phyloP scores from a whole-genome alignment of 2,797 vertebrate species.

The Tachyglossus aculeatus region DNA sequence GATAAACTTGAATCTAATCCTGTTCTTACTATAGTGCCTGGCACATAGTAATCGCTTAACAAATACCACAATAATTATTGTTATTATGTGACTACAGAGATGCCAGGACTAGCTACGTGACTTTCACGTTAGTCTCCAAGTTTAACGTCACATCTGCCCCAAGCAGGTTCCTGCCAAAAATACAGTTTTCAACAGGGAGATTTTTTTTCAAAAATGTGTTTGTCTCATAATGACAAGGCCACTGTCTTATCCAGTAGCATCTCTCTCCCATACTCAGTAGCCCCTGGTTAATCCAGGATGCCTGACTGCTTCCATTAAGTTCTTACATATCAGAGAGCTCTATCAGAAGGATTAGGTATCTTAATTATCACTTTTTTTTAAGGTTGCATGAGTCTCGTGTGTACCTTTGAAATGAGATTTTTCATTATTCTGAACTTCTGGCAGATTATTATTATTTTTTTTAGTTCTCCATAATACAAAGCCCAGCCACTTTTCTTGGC shows the following conservation, averaged over 20 bases:
- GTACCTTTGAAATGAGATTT: conserved; percentile 41
- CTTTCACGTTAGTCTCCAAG: too few relatives aligned
- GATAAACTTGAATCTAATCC: too few relatives aligned
- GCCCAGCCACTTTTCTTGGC: conserved; percentile 55
- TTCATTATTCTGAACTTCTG: conserved; percentile 22
- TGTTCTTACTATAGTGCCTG: too few relatives aligned
- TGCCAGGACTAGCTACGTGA: too few relatives aligned
- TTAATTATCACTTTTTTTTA: conserved; percentile 44
- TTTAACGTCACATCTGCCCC: too few relatives aligned
- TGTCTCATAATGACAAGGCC: neutral
- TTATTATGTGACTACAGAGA: too few relatives aligned
- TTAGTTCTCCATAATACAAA: conserved; percentile 24
- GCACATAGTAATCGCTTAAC: too few relatives aligned
- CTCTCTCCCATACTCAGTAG: neutral
- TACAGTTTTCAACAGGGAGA: neutral
- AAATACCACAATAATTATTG: too few relatives aligned
- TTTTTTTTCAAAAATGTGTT: neutral
- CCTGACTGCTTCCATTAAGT: neutral
- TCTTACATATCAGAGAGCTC: conserved; percentile 22
- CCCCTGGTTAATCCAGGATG: neutral
- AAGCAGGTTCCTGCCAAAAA: too few relatives aligned
- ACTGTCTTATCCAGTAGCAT: neutral
- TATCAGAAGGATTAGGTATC: conserved; percentile 40
- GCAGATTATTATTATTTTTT: too few relatives aligned
- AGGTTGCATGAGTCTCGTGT: conserved; percentile 23